Conservation (phyloP, 2,888 invertebrate species). For the Heliconius hortense region DNA sequence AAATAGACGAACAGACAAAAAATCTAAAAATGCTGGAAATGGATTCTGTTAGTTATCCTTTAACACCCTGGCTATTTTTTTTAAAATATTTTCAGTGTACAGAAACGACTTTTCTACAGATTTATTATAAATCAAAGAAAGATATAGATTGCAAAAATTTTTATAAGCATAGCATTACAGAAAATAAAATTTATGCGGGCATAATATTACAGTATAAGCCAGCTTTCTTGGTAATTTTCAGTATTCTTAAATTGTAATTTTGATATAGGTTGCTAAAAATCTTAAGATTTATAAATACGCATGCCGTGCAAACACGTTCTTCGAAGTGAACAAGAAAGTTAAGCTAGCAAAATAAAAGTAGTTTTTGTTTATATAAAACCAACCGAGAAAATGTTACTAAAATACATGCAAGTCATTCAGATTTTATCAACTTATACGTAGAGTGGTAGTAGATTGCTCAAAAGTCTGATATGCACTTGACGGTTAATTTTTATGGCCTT, state of each 20-base stretch:
- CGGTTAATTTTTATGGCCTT: constrained; percentile 4
- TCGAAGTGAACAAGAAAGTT: not conserved
- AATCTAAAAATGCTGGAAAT: no score
- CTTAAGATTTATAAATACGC: no score
- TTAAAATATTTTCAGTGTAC: no score
- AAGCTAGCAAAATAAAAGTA: not conserved
- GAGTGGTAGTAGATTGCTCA: constrained; percentile 8
- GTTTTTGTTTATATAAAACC: not conserved
- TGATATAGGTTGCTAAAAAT: not conserved
- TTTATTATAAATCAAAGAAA: no score
- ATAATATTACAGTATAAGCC: no score
- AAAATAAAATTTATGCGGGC: no score
- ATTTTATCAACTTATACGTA: constrained; percentile 14
- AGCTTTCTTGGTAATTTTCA: not conserved
- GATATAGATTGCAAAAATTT: no score
- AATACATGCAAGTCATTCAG: not conserved
- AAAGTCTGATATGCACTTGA: constrained; percentile 17
- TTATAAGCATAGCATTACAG: no score
- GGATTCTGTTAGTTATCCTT: no score
- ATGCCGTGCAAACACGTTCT: not conserved
- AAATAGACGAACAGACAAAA: no score
- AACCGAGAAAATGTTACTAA: constrained; percentile 2
- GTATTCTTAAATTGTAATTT: not conserved
- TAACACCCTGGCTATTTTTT: no score
- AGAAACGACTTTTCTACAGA: no score